phyloP scores from a whole-genome alignment of 2,888 invertebrate genomes.

The Acleris literana region DNA sequence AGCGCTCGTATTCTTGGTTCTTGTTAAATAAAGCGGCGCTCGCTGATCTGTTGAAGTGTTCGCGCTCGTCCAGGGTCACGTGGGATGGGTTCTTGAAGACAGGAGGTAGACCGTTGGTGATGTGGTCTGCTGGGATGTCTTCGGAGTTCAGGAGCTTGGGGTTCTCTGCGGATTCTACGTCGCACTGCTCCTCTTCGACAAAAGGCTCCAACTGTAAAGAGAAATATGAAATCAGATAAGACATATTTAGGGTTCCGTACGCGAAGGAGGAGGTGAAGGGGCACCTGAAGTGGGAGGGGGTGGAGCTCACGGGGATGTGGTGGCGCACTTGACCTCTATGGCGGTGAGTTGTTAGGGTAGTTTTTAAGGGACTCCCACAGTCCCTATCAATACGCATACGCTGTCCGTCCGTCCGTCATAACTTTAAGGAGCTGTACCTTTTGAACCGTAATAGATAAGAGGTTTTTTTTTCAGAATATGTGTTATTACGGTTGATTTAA shows the following conservation, averaged over 20 bases:
- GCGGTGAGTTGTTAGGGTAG: conserved; percentile 59
- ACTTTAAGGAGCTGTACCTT: too few species aligned
- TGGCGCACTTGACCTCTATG: conserved; percentile 72
- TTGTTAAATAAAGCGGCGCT: conserved; percentile 86
- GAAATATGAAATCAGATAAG: too few species aligned
- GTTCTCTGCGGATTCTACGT: conserved; percentile 53
- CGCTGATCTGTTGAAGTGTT: conserved; percentile 85
- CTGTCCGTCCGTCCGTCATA: too few species aligned
- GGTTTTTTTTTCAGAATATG: too few species aligned
- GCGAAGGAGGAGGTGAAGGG: conserved; percentile 65
- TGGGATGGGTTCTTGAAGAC: conserved; percentile 62
- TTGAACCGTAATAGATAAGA: too few species aligned
- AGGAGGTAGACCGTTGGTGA: conserved; percentile 68
- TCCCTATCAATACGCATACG: too few species aligned
- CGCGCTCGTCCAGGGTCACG: conserved; percentile 52
- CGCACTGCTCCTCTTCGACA: conserved; percentile 65
- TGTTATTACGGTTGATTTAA: too few species aligned
- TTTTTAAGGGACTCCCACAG: too few species aligned
- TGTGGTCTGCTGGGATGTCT: conserved; percentile 52
- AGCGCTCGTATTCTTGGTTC: conserved; percentile 47
- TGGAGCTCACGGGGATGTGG: conserved; percentile 72
- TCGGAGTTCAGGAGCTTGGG: conserved; percentile 63
- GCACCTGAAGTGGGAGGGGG: conserved; percentile 84
- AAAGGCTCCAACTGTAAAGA: conserved; percentile 64
- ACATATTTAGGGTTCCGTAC: too few species aligned